Conservation (phyloP, 2,113 vertebrate genomes). For the Pogona vitticeps region DNA sequence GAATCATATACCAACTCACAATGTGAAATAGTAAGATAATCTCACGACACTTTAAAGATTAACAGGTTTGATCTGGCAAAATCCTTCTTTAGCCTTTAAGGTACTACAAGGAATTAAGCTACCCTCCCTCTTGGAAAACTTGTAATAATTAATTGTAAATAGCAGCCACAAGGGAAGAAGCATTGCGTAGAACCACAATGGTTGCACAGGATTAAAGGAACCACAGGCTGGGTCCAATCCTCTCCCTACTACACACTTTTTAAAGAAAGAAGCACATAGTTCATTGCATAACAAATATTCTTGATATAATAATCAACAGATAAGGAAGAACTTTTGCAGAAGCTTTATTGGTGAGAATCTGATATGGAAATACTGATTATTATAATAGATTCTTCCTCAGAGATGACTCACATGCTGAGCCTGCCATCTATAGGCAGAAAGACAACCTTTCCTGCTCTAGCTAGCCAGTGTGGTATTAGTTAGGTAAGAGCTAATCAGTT, state of each 20-base stretch:
- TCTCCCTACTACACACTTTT: background rate
- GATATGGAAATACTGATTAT: background rate
- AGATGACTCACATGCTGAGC: background rate
- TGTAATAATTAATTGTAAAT: background rate
- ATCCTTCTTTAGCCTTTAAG: no score
- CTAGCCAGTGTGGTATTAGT: background rate
- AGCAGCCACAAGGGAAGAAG: background rate
- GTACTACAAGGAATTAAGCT: no score
- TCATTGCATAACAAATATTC: background rate
- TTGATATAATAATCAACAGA: background rate
- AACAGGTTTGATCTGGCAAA: no score
- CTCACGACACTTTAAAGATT: no score
- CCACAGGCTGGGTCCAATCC: background rate
- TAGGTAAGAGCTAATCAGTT: background rate
- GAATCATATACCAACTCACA: no score
- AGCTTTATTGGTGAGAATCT: background rate
- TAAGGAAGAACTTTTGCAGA: background rate
- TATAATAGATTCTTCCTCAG: background rate
- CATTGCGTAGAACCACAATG: background rate
- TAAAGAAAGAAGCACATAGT: no score
- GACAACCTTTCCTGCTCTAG: background rate
- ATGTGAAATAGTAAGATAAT: no score
- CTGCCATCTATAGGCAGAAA: slow-evolving; percentile 52
- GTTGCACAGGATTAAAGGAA: background rate
- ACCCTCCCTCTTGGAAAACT: no score